Base-by-base conservation (phyloP, 2,888 invertebrate species). In the Eilema sororculum region DNA sequence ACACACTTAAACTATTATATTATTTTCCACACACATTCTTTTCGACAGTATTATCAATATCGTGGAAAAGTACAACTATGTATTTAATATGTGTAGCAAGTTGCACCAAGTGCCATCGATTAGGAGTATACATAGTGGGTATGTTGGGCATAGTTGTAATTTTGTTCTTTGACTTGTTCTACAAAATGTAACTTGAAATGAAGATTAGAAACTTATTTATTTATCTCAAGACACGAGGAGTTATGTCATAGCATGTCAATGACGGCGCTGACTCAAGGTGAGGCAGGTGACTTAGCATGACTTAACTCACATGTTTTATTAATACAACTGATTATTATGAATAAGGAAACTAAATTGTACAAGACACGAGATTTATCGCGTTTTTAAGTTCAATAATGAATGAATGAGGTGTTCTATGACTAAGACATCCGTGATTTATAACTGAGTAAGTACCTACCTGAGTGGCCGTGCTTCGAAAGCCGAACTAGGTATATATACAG, bases 181-280 rank as follows among this genome's bases (percentile, higher is more conserved):
- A 63, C 30, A 30, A 57, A 58, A 63, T 57, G 22, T 64, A 46
- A 37, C 72, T 79, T 69, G 73, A 78, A 72, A 81, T 80, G 77
- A 60, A 68, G 62, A 75, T 79, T 79, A 74, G 69, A 52, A 79
- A 71, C 30, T 66, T 65, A 70, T 69, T 30, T 58, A 67, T 28
- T 52, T 59, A 52, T 69, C 37, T 69, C 24, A 37, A n/a, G 20
- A 37, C 56, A 28, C n/a, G 20, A 41, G 12, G 58, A 24, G 68
- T 78, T 73, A 78, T 78, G 73, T 76, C 78, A 76, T 60, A 8
- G 22, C 62, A 10, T 5, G 16, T n/a, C 77, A 76, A 58, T 70
- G 71, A 67, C 78, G 71, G 67, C 78, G 78, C 76, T 85, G 88
- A 89, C 84, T 90, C 89, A 90, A 89, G 88, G 88, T 84, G 86